phyloP scores from a whole-genome alignment of 2,888 invertebrate genomes.

The Agonopterix subpropinquella region DNA sequence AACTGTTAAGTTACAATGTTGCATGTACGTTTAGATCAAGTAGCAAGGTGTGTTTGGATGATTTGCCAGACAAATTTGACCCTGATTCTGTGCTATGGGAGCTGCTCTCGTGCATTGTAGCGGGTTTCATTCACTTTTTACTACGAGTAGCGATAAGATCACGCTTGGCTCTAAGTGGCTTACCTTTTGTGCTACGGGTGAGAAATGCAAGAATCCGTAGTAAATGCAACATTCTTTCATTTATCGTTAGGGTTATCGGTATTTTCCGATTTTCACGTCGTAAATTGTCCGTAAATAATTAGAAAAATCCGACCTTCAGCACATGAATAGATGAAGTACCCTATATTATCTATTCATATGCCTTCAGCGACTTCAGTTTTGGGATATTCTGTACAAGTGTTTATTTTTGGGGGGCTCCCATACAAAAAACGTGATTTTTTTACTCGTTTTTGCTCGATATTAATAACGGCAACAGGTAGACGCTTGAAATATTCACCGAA shows the following conservation, averaged over 20 bases:
- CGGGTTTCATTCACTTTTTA: conserved; percentile 62
- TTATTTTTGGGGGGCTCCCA: too few species aligned
- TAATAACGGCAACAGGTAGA: too few species aligned
- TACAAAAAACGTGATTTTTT: too few species aligned
- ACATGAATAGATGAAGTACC: too few species aligned
- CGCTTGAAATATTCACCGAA: too few species aligned
- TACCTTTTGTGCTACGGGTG: conserved; percentile 5
- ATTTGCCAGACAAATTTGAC: conserved; percentile 64
- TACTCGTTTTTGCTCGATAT: too few species aligned
- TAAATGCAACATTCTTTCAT: background rate
- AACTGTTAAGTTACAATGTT: conserved; percentile 2
- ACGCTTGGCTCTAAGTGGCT: conserved; percentile 20
- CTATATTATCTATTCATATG: too few species aligned
- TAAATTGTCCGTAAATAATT: too few species aligned
- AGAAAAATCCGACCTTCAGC: too few species aligned
- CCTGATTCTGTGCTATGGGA: conserved; percentile 59
- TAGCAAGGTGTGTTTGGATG: conserved; percentile 44
- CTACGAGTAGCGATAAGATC: conserved; percentile 33
- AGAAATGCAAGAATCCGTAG: conserved; percentile 1
- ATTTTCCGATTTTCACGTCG: too few species aligned
- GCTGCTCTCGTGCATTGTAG: conserved; percentile 54
- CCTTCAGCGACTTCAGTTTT: too few species aligned
- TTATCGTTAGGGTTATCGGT: background rate
- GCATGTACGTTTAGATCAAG: conserved; percentile 3
- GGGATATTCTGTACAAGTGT: too few species aligned